Evolutionary conservation across 1,140 invertebrate genomes (phyloP).

Genomic region (Euwallacea fornicatus): DNA sequence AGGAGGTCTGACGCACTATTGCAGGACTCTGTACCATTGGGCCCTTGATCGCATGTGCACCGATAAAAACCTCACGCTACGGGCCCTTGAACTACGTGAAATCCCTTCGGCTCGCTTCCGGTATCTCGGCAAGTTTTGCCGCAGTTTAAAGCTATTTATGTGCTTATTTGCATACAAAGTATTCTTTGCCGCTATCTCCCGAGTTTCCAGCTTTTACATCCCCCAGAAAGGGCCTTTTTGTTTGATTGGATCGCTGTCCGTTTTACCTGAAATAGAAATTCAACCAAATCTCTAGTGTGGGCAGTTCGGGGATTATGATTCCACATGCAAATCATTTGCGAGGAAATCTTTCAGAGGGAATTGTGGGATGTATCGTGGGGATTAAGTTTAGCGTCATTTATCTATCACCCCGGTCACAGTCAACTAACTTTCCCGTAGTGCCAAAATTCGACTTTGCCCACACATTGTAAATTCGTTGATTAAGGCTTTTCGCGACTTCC

Average conservation of each 20-base stretch:
- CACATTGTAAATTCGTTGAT: too few species aligned
- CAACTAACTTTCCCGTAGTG: too few species aligned
- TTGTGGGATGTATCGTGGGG: too few species aligned
- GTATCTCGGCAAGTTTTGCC: constrained; percentile 24
- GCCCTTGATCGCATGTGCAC: not conserved
- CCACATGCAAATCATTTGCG: too few species aligned
- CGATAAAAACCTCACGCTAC: not conserved
- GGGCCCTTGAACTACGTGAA: not conserved
- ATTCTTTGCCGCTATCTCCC: constrained; percentile 13
- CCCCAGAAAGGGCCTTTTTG: constrained; percentile 11
- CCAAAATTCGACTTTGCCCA: too few species aligned
- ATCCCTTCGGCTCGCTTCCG: constrained; percentile 10
- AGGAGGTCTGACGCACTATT: too few species aligned
- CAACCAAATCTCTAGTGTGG: not conserved
- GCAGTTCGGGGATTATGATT: too few species aligned
- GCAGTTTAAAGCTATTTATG: constrained; percentile 33
- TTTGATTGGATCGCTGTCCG: constrained; percentile 27
- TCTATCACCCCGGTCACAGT: too few species aligned
- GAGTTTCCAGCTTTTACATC: constrained; percentile 15
- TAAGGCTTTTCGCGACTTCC: not conserved
- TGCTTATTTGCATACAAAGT: constrained; percentile 32
- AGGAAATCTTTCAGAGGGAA: too few species aligned
- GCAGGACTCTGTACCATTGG: too few species aligned
- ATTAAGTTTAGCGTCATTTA: too few species aligned
- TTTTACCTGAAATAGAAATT: constrained; percentile 20